These are phyloP conservation scores for Leucophenga montana DNA, from an alignment of 2,888 invertebrate genomes.

Conservation along the genomic window DNA sequence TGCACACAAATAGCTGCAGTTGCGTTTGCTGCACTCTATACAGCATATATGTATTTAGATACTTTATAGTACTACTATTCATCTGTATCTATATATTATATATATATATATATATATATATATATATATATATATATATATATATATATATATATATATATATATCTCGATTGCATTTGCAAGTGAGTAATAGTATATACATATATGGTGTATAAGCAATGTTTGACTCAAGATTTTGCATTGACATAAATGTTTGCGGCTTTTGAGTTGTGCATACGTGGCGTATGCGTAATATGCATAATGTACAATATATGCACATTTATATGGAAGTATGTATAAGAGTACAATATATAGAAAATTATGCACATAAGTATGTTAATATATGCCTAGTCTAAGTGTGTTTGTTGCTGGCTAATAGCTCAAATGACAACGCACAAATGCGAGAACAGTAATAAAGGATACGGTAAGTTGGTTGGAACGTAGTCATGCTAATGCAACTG, in stretches of 20 bases:
- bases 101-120: not conserved
- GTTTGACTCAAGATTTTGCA: conserved; percentile 26
- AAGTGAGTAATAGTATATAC: no score
- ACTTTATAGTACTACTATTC: not conserved
- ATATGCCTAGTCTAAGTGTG: not conserved
- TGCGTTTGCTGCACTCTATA: not conserved
- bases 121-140: not conserved
- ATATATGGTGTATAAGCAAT: conserved; percentile 43
- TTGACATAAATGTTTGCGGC: conserved; percentile 12
- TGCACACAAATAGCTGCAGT: not conserved
- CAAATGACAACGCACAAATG: not conserved
- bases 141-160: not conserved
- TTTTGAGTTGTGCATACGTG: conserved; percentile 6
- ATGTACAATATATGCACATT: not conserved
- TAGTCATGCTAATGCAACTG: no score
- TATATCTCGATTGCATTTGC: not conserved
- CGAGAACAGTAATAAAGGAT: no score
- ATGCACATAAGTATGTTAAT: no score
- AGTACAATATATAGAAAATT: not conserved
- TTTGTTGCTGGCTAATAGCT: not conserved
- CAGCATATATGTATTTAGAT: not conserved
- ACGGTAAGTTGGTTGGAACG: no score
- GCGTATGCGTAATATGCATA: conserved; percentile 11
- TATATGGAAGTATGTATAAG: not conserved
- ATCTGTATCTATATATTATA: not conserved